Percentiles rank a stretch among this genome's conserved stretches.
These are phyloP conservation scores for Nemotelus nigrinus DNA, from an alignment of 2,888 invertebrate genomes.

Conservation along the genomic window DNA sequence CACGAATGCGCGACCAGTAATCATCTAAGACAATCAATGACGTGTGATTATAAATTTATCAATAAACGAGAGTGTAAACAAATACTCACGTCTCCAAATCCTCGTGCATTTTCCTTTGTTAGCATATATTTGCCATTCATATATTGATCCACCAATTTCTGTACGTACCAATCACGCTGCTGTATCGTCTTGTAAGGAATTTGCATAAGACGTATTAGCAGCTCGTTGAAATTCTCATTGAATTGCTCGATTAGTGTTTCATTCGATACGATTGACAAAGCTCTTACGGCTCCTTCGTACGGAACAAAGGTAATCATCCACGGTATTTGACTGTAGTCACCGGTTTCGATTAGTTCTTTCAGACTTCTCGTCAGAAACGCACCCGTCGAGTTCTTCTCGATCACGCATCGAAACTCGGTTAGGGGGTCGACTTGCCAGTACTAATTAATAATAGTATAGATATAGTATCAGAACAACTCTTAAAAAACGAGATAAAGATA, in stretches of 20 bases:
- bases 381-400: constrained; percentile 61
- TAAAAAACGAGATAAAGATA: not conserved
- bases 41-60: not conserved
- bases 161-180: constrained; percentile 51
- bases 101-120: constrained; percentile 55
- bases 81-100: constrained; percentile 57
- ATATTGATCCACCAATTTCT: constrained; percentile 56
- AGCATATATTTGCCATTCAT: constrained; percentile 57
- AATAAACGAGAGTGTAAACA: not conserved
- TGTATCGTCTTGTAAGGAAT: constrained; percentile 53
- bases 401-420: constrained; percentile 65
- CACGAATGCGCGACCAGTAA: constrained; percentile 66
- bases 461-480: not conserved
- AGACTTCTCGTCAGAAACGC: constrained; percentile 66
- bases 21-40: constrained; percentile 60
- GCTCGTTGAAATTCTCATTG: constrained; percentile 58
- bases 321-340: constrained; percentile 65
- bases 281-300: constrained; percentile 67
- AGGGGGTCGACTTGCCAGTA: constrained; percentile 67
- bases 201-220: constrained; percentile 59
- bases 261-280: constrained; percentile 61
- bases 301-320: constrained; percentile 66
- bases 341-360: constrained; percentile 59
- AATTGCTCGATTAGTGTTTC: constrained; percentile 56
- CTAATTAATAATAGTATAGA: constrained; percentile 53